Evolutionary conservation across 1,140 invertebrate genomes (phyloP), one percentile per base, ranked within the genome.

Genomic region (Melipona quadrifasciata): DNA sequence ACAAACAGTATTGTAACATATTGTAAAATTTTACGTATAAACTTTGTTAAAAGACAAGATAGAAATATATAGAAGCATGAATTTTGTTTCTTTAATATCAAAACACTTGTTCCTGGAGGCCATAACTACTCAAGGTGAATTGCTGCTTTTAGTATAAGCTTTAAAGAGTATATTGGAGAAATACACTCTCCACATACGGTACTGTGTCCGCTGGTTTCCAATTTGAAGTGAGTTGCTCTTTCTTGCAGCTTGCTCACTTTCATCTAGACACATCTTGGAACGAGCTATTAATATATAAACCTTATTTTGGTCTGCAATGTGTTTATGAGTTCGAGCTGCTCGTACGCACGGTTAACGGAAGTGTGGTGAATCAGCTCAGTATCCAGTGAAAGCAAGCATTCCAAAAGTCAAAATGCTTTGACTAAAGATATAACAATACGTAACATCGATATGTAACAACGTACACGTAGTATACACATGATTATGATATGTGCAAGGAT

Each of bases 201-300:
- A 17, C 19, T n/a, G 47, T 17, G 14, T 4, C 17, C 21, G 27
- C 55, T 12, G 19, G 31, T 57, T 82, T 82, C 51, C 73, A 51
- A 55, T 76, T 55, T 72, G 19, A 24, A 39, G 27, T 51, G 39
- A 65, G 61, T 27, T 27, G 51, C 61, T 65, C 24, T 51, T 82
- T 57, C 61, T 57, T 16, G 39, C 21, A 61, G 74, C 47, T 64
- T 51, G 71, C 73, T 64, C 86, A 84, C 64, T 75, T 80, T 84
- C 82, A 68, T 82, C 70, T 79, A 87, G 85, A 89, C 85, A 85
- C 85, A 89, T 87, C 89, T 83, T 64, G 73, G 82, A 77, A 78
- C 73, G 85, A 64, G 77, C 88, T 89, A 89, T 89, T 89, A 89
- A 89, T 89, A 89, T 87, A 61, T 74, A 86, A 80, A 61, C 51